Conservation (phyloP, 1,140 invertebrate genomes). For the Musca domestica region DNA sequence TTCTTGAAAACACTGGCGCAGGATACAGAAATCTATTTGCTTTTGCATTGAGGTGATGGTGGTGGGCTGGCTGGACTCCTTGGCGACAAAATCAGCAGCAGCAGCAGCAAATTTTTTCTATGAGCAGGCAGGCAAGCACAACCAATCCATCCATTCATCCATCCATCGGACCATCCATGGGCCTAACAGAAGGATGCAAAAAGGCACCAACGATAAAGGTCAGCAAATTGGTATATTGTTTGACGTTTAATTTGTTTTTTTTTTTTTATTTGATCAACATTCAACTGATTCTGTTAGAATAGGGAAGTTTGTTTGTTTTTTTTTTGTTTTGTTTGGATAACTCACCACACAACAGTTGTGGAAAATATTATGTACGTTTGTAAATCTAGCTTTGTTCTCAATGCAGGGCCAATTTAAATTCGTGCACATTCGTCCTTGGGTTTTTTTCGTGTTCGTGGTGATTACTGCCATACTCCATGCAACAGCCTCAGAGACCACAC, state of each 20-base stretch:
- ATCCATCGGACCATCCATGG: slow-evolving; percentile 1
- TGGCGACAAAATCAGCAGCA: slow-evolving; percentile 7
- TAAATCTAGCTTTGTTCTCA: too few relatives aligned
- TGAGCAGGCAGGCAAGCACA: too few relatives aligned
- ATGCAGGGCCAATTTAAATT: too few relatives aligned
- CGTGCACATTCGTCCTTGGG: too few relatives aligned
- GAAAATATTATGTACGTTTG: neutral
- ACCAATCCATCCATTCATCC: neutral
- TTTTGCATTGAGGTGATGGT: too few relatives aligned
- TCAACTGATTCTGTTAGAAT: slow-evolving; percentile 22
- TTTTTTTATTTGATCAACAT: slow-evolving; percentile 13
- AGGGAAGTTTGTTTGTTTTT: slow-evolving; percentile 5
- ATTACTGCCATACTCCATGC: too few relatives aligned
- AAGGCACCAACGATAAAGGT: slow-evolving; percentile 15
- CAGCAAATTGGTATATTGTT: slow-evolving; percentile 9
- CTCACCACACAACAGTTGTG: slow-evolving; percentile 22
- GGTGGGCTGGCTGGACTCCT: too few relatives aligned
- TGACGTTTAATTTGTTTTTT: neutral
- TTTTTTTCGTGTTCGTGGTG: too few relatives aligned
- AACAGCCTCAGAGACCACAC: too few relatives aligned
- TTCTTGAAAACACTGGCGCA: too few relatives aligned
- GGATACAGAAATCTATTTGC: too few relatives aligned
- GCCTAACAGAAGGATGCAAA: slow-evolving; percentile 17
- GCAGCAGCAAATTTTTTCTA: neutral
- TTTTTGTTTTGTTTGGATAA: slow-evolving; percentile 21